phyloP scores from a whole-genome alignment of 2,888 invertebrate genomes.

The Antheraea yamamai region DNA sequence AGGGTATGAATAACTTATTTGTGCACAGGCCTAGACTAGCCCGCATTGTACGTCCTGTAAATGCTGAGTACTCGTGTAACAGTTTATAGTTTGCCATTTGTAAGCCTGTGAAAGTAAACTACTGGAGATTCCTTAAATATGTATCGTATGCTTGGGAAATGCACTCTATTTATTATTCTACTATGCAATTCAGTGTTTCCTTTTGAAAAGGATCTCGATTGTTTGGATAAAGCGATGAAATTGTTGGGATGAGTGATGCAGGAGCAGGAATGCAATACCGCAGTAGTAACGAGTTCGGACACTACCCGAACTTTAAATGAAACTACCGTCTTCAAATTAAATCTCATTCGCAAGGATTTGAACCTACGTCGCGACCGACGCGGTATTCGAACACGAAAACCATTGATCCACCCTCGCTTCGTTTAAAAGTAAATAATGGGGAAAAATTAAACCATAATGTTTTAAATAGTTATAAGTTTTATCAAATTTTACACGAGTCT shows the following conservation, averaged over 20 bases:
- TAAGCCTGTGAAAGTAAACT: slow-evolving; percentile 10
- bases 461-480: background rate
- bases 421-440: no score
- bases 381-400: no score
- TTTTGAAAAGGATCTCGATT: background rate
- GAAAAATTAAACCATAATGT: no score
- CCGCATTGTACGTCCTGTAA: slow-evolving; percentile 33
- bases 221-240: background rate
- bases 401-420: no score
- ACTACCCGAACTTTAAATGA: background rate
- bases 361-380: no score
- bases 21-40: slow-evolving; percentile 46
- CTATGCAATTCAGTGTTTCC: background rate
- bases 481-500: background rate
- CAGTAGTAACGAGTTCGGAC: no score
- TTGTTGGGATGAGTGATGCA: no score
- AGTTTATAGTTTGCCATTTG: slow-evolving; percentile 41
- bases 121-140: slow-evolving; percentile 11
- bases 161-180: background rate
- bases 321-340: background rate
- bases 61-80: slow-evolving; percentile 43
- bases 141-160: background rate
- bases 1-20: slow-evolving; percentile 61
- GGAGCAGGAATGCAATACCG: no score
- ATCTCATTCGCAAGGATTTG: no score